Percentiles rank a stretch among this genome's conserved stretches.
Evolutionary conservation across 2,797 vertebrate species (phyloP).

Genomic region (Sebastes cheni): DNA sequence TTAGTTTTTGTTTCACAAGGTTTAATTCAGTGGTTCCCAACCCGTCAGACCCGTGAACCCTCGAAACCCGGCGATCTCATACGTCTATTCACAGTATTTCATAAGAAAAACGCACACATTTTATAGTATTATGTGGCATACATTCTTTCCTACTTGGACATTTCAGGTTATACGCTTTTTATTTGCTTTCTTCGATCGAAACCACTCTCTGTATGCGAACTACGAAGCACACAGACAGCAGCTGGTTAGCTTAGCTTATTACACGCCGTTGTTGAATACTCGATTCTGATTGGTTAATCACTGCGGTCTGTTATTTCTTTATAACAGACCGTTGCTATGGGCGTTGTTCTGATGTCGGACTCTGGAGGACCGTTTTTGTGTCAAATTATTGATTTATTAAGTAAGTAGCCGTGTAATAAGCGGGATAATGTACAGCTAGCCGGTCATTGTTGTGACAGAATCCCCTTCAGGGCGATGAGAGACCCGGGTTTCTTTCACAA

Average conservation of each 20-base stretch:
- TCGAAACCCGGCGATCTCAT: neutral
- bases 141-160: neutral
- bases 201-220: neutral
- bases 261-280: too few species aligned
- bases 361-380: too few species aligned
- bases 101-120: neutral
- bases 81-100: neutral
- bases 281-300: too few species aligned
- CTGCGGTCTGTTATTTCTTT: too few species aligned
- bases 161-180: neutral
- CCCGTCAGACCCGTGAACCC: neutral
- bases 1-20: conserved; percentile 47
- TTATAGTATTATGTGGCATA: neutral
- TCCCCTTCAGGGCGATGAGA: too few species aligned
- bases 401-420: too few species aligned
- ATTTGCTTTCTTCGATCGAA: too few species aligned
- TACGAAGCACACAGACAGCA: neutral
- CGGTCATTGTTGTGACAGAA: too few species aligned
- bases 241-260: neutral
- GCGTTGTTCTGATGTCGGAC: accelerated
- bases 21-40: conserved; percentile 35
- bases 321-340: too few species aligned
- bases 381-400: too few species aligned
- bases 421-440: too few species aligned
- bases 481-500: too few species aligned